Evolutionary conservation across 2,888 invertebrate species (phyloP).

Genomic region (Pyralis farinalis): DNA sequence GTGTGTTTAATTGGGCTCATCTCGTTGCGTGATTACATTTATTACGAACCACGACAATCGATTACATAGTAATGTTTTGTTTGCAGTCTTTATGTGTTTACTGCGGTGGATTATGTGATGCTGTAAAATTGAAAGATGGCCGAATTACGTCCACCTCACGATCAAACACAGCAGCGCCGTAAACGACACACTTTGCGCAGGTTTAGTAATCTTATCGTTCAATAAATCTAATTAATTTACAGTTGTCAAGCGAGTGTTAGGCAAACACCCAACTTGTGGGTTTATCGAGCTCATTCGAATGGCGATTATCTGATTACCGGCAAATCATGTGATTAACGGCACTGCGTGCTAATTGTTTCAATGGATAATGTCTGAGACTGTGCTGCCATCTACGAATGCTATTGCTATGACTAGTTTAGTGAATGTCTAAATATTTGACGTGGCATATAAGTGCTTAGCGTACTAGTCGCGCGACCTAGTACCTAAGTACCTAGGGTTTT

Average conservation of each 20-base stretch:
- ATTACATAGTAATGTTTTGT: not conserved
- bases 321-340: slow-evolving; percentile 27
- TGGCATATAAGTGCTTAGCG: no score
- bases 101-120: not conserved
- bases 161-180: slow-evolving; percentile 13
- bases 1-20: not conserved
- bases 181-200: slow-evolving; percentile 24
- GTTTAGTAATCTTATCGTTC: slow-evolving; percentile 47
- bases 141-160: not conserved
- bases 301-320: slow-evolving; percentile 6
- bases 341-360: not conserved
- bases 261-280: not conserved
- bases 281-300: slow-evolving; percentile 1
- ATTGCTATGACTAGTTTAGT: not conserved
- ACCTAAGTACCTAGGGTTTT: no score
- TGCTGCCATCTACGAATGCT: slow-evolving; percentile 6
- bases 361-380: not conserved
- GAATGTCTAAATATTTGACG: no score
- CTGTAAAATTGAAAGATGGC: slow-evolving; percentile 6
- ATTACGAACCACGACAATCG: not conserved
- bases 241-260: slow-evolving; percentile 4
- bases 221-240: slow-evolving; percentile 44
- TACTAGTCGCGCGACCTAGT: no score
- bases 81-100: slow-evolving; percentile 17
- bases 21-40: not conserved